Conservation (phyloP, 2,113 vertebrate genomes). For the Nothoprocta pentlandii region DNA sequence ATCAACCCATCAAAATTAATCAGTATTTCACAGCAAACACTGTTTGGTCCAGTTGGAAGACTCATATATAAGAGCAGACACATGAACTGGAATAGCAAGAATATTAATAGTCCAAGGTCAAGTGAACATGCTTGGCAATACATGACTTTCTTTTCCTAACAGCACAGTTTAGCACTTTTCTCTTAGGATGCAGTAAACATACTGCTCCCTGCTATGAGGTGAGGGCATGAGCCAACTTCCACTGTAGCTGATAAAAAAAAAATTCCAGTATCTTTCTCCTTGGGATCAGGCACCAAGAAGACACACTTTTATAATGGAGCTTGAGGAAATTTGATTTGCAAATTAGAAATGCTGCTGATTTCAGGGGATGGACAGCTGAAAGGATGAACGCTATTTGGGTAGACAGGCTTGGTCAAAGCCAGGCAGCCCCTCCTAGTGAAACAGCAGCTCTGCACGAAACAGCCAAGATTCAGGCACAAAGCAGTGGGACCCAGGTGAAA, state of each 20-base stretch:
- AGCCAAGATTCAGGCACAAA: background rate
- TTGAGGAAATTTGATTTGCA: background rate
- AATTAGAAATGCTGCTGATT: background rate
- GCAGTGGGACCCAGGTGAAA: background rate
- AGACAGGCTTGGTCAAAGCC: background rate
- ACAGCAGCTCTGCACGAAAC: background rate
- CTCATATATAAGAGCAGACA: background rate
- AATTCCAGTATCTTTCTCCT: background rate
- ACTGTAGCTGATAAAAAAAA: background rate
- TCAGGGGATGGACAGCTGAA: background rate
- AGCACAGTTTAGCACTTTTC: background rate
- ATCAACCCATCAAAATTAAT: background rate
- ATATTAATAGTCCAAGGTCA: background rate
- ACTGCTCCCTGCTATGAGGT: fast-evolving
- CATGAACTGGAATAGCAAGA: background rate
- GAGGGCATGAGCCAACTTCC: background rate
- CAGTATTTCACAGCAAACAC: background rate
- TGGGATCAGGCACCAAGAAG: background rate
- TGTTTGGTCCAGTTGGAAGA: background rate
- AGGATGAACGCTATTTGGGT: no score
- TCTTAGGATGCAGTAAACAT: background rate
- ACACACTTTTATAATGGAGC: background rate
- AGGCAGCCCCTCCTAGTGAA: background rate
- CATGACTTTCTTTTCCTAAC: slow-evolving; percentile 13
- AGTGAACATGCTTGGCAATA: background rate